Base-by-base conservation (phyloP, 2,797 vertebrate species). In the Halcyon badia region DNA sequence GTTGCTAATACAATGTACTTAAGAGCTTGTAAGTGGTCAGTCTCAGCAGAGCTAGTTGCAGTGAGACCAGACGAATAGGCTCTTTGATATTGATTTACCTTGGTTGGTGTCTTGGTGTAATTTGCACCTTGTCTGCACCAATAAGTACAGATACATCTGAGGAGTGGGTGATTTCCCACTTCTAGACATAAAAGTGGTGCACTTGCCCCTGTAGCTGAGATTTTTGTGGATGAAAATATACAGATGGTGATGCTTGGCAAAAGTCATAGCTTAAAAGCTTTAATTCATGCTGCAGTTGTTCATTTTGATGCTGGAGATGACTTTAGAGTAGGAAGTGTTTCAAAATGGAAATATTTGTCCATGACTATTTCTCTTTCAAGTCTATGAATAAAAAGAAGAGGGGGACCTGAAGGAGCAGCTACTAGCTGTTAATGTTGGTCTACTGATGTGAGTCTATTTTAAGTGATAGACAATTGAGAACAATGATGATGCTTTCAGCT, bases 251-350 rank as follows among this genome's bases (percentile, higher is more conserved):
- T 54, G 30, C 28, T 73, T 88, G 82, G 73, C 6, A 13, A 41
- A 88, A 93, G 62, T 51, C 0, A 0, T 10, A 46, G 52, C 64
- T 79, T 66, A 44, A 66, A 48, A 1, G 22, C 22, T 82, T 89
- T 91, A 83, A 54, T 71, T 94, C 72, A 33, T 3, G 37, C 60
- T 79, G 83, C 54, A 58, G 54, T 91, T 94, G 65, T 69, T 95
- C 42, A 52, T 86, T 93, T 87, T 84, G 73, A 84, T 68, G 82
- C 62, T 76, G 39, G 52, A 80, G 42, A 41, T 31, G 18, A 62
- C 39, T 93, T 76, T 20, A 41, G 46, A 75, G 35, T 18, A 94
- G 56, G 16, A 87, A 66, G 31, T 35, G 31, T 81, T 93, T 91
- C 5, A 66, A 91, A 83, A 81, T 33, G 8, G 70, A 82, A 85